Base-by-base conservation (phyloP, 2,888 invertebrate genomes). In the Sacculina carcini region DNA sequence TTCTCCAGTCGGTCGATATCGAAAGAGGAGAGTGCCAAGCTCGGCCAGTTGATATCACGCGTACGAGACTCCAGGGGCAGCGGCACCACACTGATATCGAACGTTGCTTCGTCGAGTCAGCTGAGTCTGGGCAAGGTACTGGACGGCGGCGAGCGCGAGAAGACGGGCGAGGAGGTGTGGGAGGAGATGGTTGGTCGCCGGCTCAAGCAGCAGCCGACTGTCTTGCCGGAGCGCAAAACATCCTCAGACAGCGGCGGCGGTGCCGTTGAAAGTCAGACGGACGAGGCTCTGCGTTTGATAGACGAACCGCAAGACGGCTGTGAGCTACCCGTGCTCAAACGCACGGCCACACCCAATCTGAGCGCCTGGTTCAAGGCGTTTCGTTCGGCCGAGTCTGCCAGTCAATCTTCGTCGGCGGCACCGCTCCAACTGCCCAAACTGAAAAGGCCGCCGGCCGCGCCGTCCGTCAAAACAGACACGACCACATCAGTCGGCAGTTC, bases 341-440 rank as follows among this genome's bases (percentile, higher is more conserved):
- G 74, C 55, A 78, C 77, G 62, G 78, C 79, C 19, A 80, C 81
- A 32, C 85, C 86, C 1, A 84, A 86, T 66, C 69, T 84, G 52
- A 85, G 83, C 62, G 86, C 84, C 28, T 87, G 86, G 86, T 82
- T 86, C 56, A 85, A 84, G 66, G 86, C 86, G 0, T 86, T 87
- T 62, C 85, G 86, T 10, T 79, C 80, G 1, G 85, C 85, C 1
- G 84, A 84, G 66, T 72, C 70, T 54, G 69, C 86, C 1, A 84
- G 84, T 66, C 72, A 70, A 54, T 69, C 73, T 54, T 63, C 70
- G 2, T 59, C 63, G 1, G 71, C 71, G 46, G 79, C 52, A 9
- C 47, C 48, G 44, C n/a, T 29, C 16, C 44, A 28, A 9, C 16
- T 9, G 16, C 26, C 26, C 16, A 26, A 26, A 19, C 44, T 29